Conservation (phyloP, 2,113 vertebrate species). For the Protomyctophum bolini region DNA sequence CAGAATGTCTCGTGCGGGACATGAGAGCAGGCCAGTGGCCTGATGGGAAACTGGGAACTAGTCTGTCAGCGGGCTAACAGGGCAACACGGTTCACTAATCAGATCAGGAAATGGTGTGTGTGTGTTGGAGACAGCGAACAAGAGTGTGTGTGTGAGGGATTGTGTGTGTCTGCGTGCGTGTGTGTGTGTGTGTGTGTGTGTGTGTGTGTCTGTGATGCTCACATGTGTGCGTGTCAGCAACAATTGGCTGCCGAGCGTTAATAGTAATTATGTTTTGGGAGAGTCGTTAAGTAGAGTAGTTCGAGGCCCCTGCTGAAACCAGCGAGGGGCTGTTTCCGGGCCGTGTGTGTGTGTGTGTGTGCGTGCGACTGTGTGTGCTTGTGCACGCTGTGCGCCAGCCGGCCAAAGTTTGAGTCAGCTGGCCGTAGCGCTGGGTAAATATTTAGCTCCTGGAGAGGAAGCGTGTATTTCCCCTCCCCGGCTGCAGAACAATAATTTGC, state of each 20-base stretch:
- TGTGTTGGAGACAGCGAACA: slow-evolving; percentile 1
- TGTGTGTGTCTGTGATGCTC: slow-evolving; percentile 25
- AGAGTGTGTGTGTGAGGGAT: background rate
- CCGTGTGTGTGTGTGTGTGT: background rate
- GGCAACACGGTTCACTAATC: slow-evolving; percentile 74
- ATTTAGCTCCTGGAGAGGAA: slow-evolving; percentile 75
- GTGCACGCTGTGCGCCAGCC: background rate
- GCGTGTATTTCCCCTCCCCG: slow-evolving; percentile 79
- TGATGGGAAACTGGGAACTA: slow-evolving; percentile 82
- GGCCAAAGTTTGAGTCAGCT: slow-evolving; percentile 72
- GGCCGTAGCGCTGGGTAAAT: slow-evolving; percentile 70
- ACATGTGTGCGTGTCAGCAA: background rate
- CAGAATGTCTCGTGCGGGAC: slow-evolving; percentile 43
- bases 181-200: slow-evolving; percentile 21
- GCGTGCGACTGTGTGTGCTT: slow-evolving; percentile 14
- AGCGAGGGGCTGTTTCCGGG: slow-evolving; percentile 49
- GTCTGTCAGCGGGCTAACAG: slow-evolving; percentile 73
- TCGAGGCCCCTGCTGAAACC: slow-evolving; percentile 35
- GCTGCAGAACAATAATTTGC: slow-evolving; percentile 77
- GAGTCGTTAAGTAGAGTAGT: slow-evolving; percentile 6
- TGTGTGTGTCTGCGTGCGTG: slow-evolving; percentile 33
- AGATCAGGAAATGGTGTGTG: slow-evolving; percentile 75
- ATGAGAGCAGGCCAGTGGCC: slow-evolving; percentile 52
- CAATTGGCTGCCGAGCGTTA: slow-evolving; percentile 16
- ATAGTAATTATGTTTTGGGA: slow-evolving; percentile 52